A percentile compares a stretch with the other conserved stretches of the same genome.
phyloP scores from a whole-genome alignment of 2,113 vertebrate genomes.

The Xenotilapia longispinis region DNA sequence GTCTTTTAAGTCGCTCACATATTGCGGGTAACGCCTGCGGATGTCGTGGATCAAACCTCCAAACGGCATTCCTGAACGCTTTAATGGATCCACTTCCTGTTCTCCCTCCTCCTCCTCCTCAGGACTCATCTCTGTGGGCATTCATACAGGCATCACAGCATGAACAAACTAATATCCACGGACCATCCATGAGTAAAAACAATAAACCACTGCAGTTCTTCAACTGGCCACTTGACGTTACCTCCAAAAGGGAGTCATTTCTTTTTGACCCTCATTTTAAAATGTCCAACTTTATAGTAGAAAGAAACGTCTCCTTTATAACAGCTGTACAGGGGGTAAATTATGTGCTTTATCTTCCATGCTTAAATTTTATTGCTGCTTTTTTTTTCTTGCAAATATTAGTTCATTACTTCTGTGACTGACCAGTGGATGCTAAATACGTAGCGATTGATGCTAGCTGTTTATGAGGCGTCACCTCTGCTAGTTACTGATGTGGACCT shows the following conservation, averaged over 20 bases:
- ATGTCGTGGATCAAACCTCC: conserved; percentile 94
- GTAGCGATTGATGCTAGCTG: background rate
- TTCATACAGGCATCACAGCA: background rate
- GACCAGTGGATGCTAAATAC: background rate
- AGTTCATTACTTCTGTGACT: background rate
- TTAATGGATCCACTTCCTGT: conserved; percentile 85
- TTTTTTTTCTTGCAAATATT: background rate
- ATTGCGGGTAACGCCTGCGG: conserved; percentile 88
- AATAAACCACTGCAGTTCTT: background rate
- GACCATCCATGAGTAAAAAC: background rate
- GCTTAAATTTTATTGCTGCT: background rate
- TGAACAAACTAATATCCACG: background rate
- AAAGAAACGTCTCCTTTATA: background rate
- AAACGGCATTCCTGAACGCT: conserved; percentile 86
- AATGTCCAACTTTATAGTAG: background rate
- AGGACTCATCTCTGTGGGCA: conserved; percentile 63
- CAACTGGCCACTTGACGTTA: background rate
- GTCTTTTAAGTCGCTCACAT: conserved; percentile 89
- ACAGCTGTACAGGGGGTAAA: background rate
- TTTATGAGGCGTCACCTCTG: background rate
- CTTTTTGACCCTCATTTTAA: background rate
- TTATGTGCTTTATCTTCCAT: background rate
- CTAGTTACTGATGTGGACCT: background rate
- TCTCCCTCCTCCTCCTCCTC: conserved; percentile 80
- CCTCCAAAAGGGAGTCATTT: background rate